Conservation (phyloP, 2,888 invertebrate genomes). For the Myathropa florea region DNA sequence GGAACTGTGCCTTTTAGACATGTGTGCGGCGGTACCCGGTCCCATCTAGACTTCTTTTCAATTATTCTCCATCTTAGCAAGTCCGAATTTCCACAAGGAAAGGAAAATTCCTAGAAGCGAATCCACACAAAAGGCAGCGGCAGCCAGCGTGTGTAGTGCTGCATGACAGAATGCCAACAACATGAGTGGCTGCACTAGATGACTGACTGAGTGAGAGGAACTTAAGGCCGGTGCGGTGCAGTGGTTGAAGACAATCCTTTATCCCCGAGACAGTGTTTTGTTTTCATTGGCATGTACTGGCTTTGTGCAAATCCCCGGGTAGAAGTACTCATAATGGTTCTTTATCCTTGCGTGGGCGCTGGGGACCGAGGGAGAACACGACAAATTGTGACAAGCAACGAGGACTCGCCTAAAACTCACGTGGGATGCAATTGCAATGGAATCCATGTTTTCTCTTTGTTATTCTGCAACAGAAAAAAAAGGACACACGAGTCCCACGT, state of each 20-base stretch:
- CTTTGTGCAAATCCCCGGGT: constrained; percentile 38
- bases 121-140: constrained; percentile 19
- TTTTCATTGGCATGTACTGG: constrained; percentile 21
- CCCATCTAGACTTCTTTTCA: constrained; percentile 8
- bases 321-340: constrained; percentile 39
- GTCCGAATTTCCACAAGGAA: constrained; percentile 17
- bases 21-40: not conserved
- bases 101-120: constrained; percentile 33
- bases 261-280: not conserved
- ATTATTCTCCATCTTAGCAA: constrained; percentile 40
- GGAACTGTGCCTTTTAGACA: not conserved
- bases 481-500: constrained; percentile 1
- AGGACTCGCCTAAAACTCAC: constrained; percentile 5
- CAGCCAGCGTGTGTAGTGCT: constrained; percentile 2
- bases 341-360: not conserved
- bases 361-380: not conserved
- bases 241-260: constrained; percentile 31
- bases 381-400: constrained; percentile 6
- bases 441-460: constrained; percentile 16
- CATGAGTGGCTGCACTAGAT: constrained; percentile 43
- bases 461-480: constrained; percentile 4
- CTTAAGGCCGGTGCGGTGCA: constrained; percentile 15
- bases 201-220: constrained; percentile 10
- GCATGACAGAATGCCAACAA: constrained; percentile 46
- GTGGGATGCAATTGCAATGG: constrained; percentile 28